A percentile compares a stretch with the other conserved stretches of the same genome.
Conservation (phyloP, 2,797 vertebrate species). For the Etheostoma nigrum region DNA sequence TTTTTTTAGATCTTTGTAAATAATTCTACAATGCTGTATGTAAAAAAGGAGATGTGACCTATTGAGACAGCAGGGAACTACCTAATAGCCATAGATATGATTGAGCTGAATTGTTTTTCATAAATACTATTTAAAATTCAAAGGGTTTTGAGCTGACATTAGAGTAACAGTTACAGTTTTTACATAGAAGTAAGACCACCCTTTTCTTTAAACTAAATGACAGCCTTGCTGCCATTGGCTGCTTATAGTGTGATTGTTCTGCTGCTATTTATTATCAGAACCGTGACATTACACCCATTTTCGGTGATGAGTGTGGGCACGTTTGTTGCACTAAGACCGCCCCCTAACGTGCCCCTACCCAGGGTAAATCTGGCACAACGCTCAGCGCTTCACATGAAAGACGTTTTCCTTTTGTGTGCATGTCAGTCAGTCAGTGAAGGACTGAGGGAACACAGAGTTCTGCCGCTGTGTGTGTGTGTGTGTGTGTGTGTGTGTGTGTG, state of each 20-base stretch:
- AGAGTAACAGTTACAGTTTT: not conserved
- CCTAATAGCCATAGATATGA: not conserved
- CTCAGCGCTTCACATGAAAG: conserved; percentile 63
- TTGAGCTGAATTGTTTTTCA: not conserved
- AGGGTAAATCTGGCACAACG: conserved; percentile 59
- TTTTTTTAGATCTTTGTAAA: not conserved
- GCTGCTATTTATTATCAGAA: conserved; percentile 13
- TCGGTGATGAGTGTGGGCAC: not conserved
- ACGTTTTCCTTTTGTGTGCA: conserved; percentile 63
- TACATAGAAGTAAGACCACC: not conserved
- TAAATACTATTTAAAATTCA: not conserved
- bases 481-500: conserved; percentile 17
- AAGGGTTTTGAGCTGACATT: not conserved
- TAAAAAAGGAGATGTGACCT: not conserved
- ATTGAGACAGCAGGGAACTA: not conserved
- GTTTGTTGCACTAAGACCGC: conserved; percentile 17
- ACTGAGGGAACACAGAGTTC: conserved; percentile 65
- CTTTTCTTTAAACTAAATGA: not conserved
- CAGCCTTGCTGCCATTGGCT: not conserved
- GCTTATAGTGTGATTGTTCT: conserved; percentile 1
- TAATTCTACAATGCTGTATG: not conserved
- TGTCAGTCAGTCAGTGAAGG: conserved; percentile 64
- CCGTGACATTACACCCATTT: conserved; percentile 11
- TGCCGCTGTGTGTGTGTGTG: conserved; percentile 32
- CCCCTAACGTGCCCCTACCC: not conserved